Base-by-base conservation (phyloP, 2,113 vertebrate species). In the Phalacrocorax brasilianus region DNA sequence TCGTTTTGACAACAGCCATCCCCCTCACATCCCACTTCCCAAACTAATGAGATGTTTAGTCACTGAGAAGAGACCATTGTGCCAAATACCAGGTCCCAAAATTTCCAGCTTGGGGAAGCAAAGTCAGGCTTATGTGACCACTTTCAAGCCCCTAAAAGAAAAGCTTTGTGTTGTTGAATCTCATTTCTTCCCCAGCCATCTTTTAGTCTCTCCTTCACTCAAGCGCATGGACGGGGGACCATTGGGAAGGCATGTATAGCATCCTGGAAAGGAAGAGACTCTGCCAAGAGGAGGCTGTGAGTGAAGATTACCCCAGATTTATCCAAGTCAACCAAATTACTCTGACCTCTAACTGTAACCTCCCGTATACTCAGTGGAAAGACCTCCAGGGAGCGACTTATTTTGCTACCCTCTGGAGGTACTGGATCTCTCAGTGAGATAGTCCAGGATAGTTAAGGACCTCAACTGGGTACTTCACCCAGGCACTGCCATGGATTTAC, bases 1-100 rank as follows among this genome's bases (percentile, higher is more conserved):
- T 95, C 77, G 67, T 89, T 96, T 89, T 95, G 89, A 94, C 67
- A 95, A 87, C 45, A 91, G 62, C 38, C 77, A 63, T 20, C 91
- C 66, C n/a, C 81, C 80, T 91, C 84, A 92, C 93, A 91, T 84
- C 80, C 80, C 73, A 95, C 88, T 6, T 63, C 45, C 56, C 42
- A 86, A 80, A 80, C 59, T 90, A 96, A 96, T 84, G 82, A 96
- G 87, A 38, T 33, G 84, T 81, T 96, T 91, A 96, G 80, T 95
- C 91, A 92, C 63, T 1, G 9, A 92, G 42, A 92, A 38, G 49
- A 79, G 16, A 76, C 13, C 19, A 40, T 22, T 55, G 35, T 81
- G 80, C 22, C 58, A 87, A 94, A 89, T 26, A 63, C 30, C 58
- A 82, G 52, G 45, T 87, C 38, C 75, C 72, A 85, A 20, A 17